Evolutionary conservation across 2,113 vertebrate genomes (phyloP).

Genomic region (Mesitornis unicolor): DNA sequence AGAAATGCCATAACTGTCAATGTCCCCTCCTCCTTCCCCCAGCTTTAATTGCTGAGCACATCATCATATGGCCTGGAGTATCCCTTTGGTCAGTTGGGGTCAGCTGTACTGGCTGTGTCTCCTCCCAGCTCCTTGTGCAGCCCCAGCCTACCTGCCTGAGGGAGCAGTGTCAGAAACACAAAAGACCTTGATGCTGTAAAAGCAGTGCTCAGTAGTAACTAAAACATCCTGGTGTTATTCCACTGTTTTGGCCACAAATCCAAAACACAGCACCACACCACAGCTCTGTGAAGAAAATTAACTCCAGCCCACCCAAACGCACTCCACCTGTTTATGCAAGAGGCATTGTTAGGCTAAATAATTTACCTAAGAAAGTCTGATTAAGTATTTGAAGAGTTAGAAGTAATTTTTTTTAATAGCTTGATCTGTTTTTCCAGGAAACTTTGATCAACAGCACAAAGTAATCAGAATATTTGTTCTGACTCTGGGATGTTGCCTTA

Average conservation of each 20-base stretch:
- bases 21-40: background rate
- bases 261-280: background rate
- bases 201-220: background rate
- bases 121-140: background rate
- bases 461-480: background rate
- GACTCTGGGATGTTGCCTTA: background rate
- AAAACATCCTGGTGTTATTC: background rate
- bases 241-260: background rate
- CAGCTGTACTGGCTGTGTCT: background rate
- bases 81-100: background rate
- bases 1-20: fast-evolving
- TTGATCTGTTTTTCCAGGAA: background rate
- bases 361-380: background rate
- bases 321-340: background rate
- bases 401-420: background rate
- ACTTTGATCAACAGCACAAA: background rate
- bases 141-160: background rate
- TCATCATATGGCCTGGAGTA: fast-evolving
- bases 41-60: background rate
- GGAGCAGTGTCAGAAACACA: background rate
- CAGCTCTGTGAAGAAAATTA: background rate
- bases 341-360: background rate
- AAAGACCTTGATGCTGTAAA: background rate
- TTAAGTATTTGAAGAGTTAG: background rate
- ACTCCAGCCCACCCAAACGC: background rate